Percentiles rank a stretch among this genome's conserved stretches.
Conservation (phyloP, 2,797 vertebrate species). For the Acipenser oxyrinchus region DNA sequence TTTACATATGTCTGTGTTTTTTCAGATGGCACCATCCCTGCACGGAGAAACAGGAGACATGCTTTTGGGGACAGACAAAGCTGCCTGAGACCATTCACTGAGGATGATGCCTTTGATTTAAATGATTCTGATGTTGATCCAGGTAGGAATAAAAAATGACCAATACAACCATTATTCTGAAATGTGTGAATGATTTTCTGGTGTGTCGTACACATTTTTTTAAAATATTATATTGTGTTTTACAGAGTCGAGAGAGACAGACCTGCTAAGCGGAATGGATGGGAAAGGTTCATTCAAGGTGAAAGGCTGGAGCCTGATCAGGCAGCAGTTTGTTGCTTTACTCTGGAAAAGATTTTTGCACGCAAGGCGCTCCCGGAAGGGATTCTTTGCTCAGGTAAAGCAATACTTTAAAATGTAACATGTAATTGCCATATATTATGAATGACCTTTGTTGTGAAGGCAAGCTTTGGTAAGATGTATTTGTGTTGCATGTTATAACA, state of each 20-base stretch:
- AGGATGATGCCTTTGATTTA: conserved; percentile 80
- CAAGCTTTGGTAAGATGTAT: too few relatives aligned
- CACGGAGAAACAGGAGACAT: conserved; percentile 76
- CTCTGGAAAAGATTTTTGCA: conserved; percentile 93
- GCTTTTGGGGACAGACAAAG: conserved; percentile 93
- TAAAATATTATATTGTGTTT: conserved; percentile 23
- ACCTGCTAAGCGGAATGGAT: conserved; percentile 74
- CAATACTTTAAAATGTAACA: background rate
- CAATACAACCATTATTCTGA: conserved; percentile 1
- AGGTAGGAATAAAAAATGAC: conserved; percentile 49
- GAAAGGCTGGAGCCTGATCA: conserved; percentile 78
- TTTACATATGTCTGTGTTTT: background rate
- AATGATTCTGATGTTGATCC: conserved; percentile 92
- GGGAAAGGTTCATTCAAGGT: conserved; percentile 80
- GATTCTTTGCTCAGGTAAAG: conserved; percentile 91
- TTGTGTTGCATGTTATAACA: too few relatives aligned
- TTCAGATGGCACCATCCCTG: conserved; percentile 83
- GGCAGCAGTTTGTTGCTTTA: conserved; percentile 86
- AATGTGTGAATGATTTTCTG: too few relatives aligned
- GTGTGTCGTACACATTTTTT: conserved; percentile 11
- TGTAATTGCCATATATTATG: background rate
- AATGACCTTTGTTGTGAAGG: too few relatives aligned
- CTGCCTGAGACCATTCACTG: conserved; percentile 91
- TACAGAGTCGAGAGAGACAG: conserved; percentile 90
- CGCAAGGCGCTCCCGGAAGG: conserved; percentile 85